These are phyloP conservation scores for Amiota mariae DNA, from an alignment of 2,888 invertebrate genomes.

Conservation along the genomic window DNA sequence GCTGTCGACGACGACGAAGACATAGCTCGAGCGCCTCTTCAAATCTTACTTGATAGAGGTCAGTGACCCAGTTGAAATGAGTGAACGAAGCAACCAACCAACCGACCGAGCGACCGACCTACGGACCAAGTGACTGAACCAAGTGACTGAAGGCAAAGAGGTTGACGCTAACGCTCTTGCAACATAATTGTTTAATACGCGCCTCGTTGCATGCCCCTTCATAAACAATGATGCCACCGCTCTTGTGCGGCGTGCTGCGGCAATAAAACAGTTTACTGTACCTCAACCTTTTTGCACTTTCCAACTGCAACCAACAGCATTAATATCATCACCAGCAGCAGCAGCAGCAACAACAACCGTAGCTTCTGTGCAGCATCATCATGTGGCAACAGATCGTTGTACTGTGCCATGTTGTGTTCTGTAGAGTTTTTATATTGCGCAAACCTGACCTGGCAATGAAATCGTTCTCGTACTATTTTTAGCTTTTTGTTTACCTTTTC, in stretches of 20 bases:
- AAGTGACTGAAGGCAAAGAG: slow-evolving; percentile 50
- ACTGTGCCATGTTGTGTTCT: background rate
- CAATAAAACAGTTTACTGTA: slow-evolving; percentile 21
- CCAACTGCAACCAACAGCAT: background rate
- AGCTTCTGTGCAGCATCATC: slow-evolving; percentile 11
- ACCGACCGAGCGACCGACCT: too few species aligned
- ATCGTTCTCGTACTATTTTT: background rate
- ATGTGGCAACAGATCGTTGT: background rate
- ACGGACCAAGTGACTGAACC: slow-evolving; percentile 63
- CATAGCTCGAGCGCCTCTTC: slow-evolving; percentile 29
- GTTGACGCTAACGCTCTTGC: background rate
- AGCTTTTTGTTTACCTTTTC: background rate
- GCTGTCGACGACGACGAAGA: slow-evolving; percentile 30
- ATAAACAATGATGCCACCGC: background rate
- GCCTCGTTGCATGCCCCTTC: background rate
- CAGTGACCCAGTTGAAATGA: slow-evolving; percentile 67
- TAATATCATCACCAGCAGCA: too few species aligned
- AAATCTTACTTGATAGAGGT: slow-evolving; percentile 68
- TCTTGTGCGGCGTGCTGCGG: slow-evolving; percentile 1
- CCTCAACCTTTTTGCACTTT: slow-evolving; percentile 22
- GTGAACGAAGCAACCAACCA: background rate
- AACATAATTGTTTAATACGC: slow-evolving; percentile 11
- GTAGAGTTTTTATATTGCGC: background rate
- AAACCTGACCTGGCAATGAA: slow-evolving; percentile 8
- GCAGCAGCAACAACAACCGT: background rate